A percentile compares a stretch with the other conserved stretches of the same genome.
Evolutionary conservation across 2,113 vertebrate genomes (phyloP).

Genomic region (Urocolius indicus): DNA sequence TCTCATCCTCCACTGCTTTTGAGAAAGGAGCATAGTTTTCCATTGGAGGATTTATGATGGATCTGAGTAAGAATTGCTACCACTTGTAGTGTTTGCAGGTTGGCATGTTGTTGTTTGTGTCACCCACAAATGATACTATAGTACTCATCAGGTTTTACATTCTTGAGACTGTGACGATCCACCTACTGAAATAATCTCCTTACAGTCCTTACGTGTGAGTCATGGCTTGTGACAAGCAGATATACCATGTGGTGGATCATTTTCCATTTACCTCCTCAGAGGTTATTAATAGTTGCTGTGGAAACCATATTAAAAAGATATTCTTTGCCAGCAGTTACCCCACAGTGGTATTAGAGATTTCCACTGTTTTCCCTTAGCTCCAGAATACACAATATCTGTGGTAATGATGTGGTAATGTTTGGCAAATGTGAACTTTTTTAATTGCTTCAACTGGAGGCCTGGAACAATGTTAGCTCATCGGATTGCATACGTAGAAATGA

Average conservation of each 20-base stretch:
- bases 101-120: neutral
- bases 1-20: neutral
- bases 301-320: conserved; percentile 26
- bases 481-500: neutral
- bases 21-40: neutral
- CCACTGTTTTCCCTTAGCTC: conserved; percentile 49
- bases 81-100: neutral
- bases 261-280: conserved; percentile 16
- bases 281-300: conserved; percentile 32
- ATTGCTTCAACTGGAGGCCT: conserved; percentile 46
- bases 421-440: neutral
- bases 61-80: rapidly evolving
- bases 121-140: neutral
- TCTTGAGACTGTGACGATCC: neutral
- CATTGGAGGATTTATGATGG: neutral
- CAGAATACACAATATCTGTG: conserved; percentile 58
- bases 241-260: neutral
- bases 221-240: conserved; percentile 1
- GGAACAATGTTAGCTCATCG: neutral
- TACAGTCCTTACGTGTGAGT: neutral
- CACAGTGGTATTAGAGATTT: conserved; percentile 46
- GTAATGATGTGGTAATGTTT: conserved; percentile 61
- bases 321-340: conserved; percentile 47
- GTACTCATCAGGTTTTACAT: neutral
- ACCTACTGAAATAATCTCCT: neutral